Percentiles rank a stretch among this genome's conserved stretches.
Evolutionary conservation across 2,888 invertebrate species (phyloP).

Genomic region (Oegoconia quadripuncta): DNA sequence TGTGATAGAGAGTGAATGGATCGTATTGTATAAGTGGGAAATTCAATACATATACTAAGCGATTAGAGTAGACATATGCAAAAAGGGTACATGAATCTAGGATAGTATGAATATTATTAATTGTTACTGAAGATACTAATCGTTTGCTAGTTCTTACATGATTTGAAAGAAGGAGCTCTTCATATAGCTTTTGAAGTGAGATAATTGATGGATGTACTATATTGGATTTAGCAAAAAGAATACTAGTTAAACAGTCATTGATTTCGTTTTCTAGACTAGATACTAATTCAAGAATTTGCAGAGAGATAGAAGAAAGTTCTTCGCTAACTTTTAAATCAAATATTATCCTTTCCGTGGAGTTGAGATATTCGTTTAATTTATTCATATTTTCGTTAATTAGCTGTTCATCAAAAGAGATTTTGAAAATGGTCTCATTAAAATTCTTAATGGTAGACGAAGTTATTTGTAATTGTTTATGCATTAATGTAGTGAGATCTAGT

Average conservation of each 20-base stretch:
- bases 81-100: constrained; percentile 13
- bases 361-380: constrained; percentile 20
- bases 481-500: constrained; percentile 17
- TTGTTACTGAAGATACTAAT: constrained; percentile 21
- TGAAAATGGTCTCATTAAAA: constrained; percentile 26
- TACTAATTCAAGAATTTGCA: constrained; percentile 24
- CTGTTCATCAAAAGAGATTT: constrained; percentile 27
- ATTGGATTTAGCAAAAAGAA: constrained; percentile 29
- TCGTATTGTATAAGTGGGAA: constrained; percentile 24
- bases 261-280: constrained; percentile 24
- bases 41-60: constrained; percentile 25
- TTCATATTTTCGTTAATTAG: constrained; percentile 26
- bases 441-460: constrained; percentile 25
- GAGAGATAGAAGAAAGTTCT: constrained; percentile 23
- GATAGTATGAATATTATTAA: constrained; percentile 20
- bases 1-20: constrained; percentile 18
- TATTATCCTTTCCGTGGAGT: constrained; percentile 16
- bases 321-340: constrained; percentile 25
- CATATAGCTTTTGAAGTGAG: no score
- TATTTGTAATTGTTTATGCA: constrained; percentile 29
- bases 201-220: no score
- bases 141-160: constrained; percentile 20
- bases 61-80: constrained; percentile 27
- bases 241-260: constrained; percentile 22
- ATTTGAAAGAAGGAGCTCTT: constrained; percentile 26